phyloP scores from a whole-genome alignment of 2,888 invertebrate species.

The Sthenelais limicola region DNA sequence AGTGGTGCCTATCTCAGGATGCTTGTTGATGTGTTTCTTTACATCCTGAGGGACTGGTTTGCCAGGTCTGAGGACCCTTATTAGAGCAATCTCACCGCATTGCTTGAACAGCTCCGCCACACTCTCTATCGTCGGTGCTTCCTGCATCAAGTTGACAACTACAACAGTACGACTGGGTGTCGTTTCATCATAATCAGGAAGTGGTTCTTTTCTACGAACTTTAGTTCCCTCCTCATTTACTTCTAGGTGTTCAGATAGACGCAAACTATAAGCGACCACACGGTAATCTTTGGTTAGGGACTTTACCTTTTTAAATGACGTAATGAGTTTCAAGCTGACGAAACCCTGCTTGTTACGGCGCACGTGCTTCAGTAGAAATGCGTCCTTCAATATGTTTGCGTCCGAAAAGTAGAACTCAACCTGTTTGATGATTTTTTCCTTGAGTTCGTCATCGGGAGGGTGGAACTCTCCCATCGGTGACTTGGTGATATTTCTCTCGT shows the following conservation, averaged over 20 bases:
- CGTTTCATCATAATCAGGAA: conserved; percentile 93
- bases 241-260: conserved; percentile 84
- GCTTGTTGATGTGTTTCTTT: conserved; percentile 90
- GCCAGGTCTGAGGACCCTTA: conserved; percentile 89
- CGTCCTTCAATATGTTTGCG: conserved; percentile 94
- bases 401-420: conserved; percentile 98
- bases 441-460: conserved; percentile 64
- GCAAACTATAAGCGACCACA: conserved; percentile 89
- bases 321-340: conserved; percentile 93
- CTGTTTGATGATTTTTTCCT: conserved; percentile 65
- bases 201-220: conserved; percentile 85
- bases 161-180: conserved; percentile 93
- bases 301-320: conserved; percentile 95
- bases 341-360: conserved; percentile 95
- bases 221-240: conserved; percentile 94
- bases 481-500: conserved; percentile 14
- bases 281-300: conserved; percentile 95
- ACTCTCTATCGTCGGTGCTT: conserved; percentile 88
- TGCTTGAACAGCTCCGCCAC: conserved; percentile 91
- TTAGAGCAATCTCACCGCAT: conserved; percentile 91
- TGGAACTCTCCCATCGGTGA: conserved; percentile 54
- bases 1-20: conserved; percentile 87
- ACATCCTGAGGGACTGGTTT: conserved; percentile 93
- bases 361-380: conserved; percentile 94
- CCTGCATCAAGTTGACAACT: conserved; percentile 87